A percentile compares a stretch with the other conserved stretches of the same genome.
These are phyloP conservation scores for Oophaga sylvatica DNA, from an alignment of 2,797 vertebrate genomes.

Conservation along the genomic window DNA sequence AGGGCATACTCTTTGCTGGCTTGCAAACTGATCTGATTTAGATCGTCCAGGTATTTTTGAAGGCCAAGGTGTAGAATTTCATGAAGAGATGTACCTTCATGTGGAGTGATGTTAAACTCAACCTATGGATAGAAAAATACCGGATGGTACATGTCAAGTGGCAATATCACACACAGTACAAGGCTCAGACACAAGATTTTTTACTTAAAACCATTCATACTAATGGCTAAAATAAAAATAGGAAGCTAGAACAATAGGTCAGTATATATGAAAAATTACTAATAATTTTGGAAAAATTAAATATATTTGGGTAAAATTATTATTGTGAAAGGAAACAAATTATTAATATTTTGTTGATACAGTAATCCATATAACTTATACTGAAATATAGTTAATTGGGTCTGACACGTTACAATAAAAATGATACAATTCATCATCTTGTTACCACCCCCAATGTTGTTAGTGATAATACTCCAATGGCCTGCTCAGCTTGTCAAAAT, in stretches of 20 bases:
- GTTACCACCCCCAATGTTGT: neutral
- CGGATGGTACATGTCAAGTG: neutral
- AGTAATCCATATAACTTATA: neutral
- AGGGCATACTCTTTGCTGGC: slow-evolving; percentile 64
- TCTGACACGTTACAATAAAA: neutral
- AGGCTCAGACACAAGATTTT: neutral
- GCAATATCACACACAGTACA: neutral
- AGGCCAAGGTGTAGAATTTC: slow-evolving; percentile 68
- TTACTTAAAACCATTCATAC: neutral
- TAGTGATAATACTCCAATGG: neutral
- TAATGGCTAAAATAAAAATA: neutral
- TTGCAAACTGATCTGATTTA: slow-evolving; percentile 60
- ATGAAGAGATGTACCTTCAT: slow-evolving; percentile 67
- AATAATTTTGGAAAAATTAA: neutral
- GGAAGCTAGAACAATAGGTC: neutral
- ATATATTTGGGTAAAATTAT: neutral
- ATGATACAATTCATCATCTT: neutral
- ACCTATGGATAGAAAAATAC: slow-evolving; percentile 57
- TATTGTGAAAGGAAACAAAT: neutral
- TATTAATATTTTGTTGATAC: neutral
- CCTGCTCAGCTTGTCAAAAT: neutral
- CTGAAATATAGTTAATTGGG: neutral
- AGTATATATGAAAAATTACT: neutral
- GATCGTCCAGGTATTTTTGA: slow-evolving; percentile 69
- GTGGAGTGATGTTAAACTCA: slow-evolving; percentile 60